A percentile compares a stretch with the other conserved stretches of the same genome.
Evolutionary conservation across 2,113 vertebrate genomes (phyloP).

Genomic region (Nesogale talazaci): DNA sequence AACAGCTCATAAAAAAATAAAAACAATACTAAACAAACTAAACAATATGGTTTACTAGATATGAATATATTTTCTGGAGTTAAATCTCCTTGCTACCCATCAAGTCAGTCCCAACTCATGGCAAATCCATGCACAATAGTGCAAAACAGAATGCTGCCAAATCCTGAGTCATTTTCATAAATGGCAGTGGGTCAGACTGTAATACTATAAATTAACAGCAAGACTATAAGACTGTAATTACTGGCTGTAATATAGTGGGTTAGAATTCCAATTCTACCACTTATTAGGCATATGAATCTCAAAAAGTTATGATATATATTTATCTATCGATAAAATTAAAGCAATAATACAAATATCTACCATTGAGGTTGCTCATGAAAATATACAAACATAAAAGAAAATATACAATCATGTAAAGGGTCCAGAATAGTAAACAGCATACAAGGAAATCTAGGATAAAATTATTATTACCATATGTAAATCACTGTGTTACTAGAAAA

Average conservation of each 20-base stretch:
- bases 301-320: slow-evolving; percentile 23
- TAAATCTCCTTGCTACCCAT: too few species aligned
- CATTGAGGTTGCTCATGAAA: neutral
- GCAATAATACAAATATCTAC: slow-evolving; percentile 6
- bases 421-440: neutral
- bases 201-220: too few species aligned
- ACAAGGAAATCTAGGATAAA: too few species aligned
- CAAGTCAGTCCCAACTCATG: neutral
- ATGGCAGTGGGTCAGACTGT: neutral
- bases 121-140: neutral
- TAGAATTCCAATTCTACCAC: slow-evolving; percentile 24
- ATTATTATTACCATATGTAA: too few species aligned
- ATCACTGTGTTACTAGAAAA: neutral
- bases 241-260: neutral
- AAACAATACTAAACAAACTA: neutral
- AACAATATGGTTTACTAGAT: neutral
- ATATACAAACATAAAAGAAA: slow-evolving; percentile 35
- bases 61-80: neutral
- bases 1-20: neutral
- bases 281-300: neutral
- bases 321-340: slow-evolving; percentile 50
- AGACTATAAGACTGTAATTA: too few species aligned
- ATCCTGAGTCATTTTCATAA: neutral
- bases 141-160: neutral
- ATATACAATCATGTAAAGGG: slow-evolving; percentile 25